A percentile compares a stretch with the other conserved stretches of the same genome.
phyloP scores from a whole-genome alignment of 92 coral and sea anemone species.

The Meandrina meandrites region DNA sequence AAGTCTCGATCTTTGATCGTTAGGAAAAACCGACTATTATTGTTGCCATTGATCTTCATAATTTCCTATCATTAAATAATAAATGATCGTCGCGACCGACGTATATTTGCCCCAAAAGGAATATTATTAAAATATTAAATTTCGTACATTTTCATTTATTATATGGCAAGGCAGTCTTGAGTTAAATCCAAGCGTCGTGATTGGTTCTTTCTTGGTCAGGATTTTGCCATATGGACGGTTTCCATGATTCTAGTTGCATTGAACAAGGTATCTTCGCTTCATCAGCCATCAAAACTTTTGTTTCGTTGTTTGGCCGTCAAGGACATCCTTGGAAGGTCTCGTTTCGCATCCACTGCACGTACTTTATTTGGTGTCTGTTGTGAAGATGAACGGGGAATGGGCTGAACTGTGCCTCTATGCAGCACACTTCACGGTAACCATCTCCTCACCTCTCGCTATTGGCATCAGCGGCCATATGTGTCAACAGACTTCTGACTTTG shows the following conservation, averaged over 20 bases:
- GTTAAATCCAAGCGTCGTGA: too few relatives aligned
- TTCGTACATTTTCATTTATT: too few relatives aligned
- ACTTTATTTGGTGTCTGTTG: conserved; percentile 1
- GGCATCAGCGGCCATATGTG: background rate
- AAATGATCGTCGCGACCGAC: too few relatives aligned
- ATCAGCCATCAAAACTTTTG: conserved; percentile 19
- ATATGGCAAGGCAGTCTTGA: too few relatives aligned
- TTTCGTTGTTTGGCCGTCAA: conserved; percentile 24
- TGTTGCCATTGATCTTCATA: too few relatives aligned
- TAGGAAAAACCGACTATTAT: too few relatives aligned
- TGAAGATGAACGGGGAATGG: background rate
- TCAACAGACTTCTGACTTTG: conserved; percentile 1
- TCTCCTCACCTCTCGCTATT: background rate
- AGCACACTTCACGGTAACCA: background rate
- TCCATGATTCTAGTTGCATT: conserved; percentile 18
- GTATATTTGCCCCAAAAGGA: too few relatives aligned
- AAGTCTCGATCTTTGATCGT: too few relatives aligned
- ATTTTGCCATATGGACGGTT: too few relatives aligned
- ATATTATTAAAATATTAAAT: too few relatives aligned
- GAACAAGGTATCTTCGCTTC: conserved; percentile 6
- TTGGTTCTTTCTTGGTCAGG: too few relatives aligned
- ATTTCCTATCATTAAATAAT: too few relatives aligned
- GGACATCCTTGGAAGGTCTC: conserved; percentile 13
- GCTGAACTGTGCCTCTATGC: background rate
- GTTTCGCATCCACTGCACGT: conserved; percentile 7